Evolutionary conservation across 2,888 invertebrate species (phyloP), one percentile per base, ranked within the genome.

Genomic region (Subacronicta megacephala): DNA sequence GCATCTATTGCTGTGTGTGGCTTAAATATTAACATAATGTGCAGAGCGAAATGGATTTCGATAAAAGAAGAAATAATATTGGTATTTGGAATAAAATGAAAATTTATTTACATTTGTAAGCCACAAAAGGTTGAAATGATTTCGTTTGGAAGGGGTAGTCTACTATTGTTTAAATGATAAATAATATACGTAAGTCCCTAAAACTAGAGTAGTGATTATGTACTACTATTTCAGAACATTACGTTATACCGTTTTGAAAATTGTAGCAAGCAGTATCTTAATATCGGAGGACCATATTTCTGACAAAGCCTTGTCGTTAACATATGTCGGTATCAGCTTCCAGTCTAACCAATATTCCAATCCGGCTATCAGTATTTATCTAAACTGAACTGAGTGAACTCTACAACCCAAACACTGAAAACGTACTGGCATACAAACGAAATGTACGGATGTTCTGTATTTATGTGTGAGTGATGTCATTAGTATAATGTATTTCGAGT

Each of bases 401-500:
- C 17, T 37, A 10, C 20, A n/a, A 13, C 40, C 17, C 40, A n/a
- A 13, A 20, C 17, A n/a, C 7, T 23, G n/a, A 7, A 13, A 40
- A 23, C 40, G 7, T 13, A 23, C n/a, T 23, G 31, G 42, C 41
- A 56, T 37, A 36, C 46, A 46, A 51, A 58, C 58, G 58, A 46
- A 58, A 64, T 51, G 51, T 57, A 36, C 41, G 46, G 35, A n/a
- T 17, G 35, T 17, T 13, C n/a, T 16, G 38, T 60, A 59, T 59
- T 61, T 62, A 50, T 62, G 56, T 63, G 20, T 29, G 41, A 41
- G 63, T 63, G 63, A 57, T 45, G 50, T 62, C 58, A 63, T 64
- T 64, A 58, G 38, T 64, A 58, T 63, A 63, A 63, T 58, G 63
- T 63, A 58, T 58, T 63, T 58, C 45, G 23, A 64, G 51, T 58